Evolutionary conservation across 1,140 invertebrate genomes (phyloP), one percentile per base, ranked within the genome.

Genomic region (Muscidifurax raptorellus): DNA sequence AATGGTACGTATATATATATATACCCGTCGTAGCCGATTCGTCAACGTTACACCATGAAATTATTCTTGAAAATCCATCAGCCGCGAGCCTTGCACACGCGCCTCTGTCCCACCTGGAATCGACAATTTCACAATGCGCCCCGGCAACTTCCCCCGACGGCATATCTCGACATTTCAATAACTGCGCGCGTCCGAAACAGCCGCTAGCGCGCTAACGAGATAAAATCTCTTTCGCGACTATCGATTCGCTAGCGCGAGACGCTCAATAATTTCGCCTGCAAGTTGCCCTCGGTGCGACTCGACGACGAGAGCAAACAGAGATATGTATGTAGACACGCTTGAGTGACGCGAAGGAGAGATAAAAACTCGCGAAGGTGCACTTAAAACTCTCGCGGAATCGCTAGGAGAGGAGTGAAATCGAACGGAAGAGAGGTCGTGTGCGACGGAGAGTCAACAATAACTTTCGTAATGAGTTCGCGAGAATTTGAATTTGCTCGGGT

Each of bases 391-490:
- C 72, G 40, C n/a, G 36, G 12, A n/a, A 27, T 27, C 15, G 22
- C 6, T 36, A 15, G 18, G 6, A 59, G 18, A 59, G 18, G 6
- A 59, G 47, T 30, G 47, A 77, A 52, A 59, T 77, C 52, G 28
- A 77, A 59, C 27, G 75, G 75, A 77, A 32, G 36, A 32, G 36
- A 44, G 47, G 27, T 77, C 75, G 27, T 59, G 74, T 6, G 47
- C 12, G 47, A 28, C 27, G 5, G 18, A 77, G 36, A 77, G 47
- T 77, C 75, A 59, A 64, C 47, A 64, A 77, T 77, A 77, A 77
- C 44, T 77, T 64, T 30, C 10, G 75, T 32, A 77, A 64, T 64
- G 75, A 77, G 44, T 59, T 30, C 22, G 36, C 36, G 72, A 25
- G 40, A 44, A 75, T 59, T 77, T 13, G 47, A 52, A 77, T 59